phyloP scores from a whole-genome alignment of 2,113 vertebrate genomes.

The Ptyas mucosa region DNA sequence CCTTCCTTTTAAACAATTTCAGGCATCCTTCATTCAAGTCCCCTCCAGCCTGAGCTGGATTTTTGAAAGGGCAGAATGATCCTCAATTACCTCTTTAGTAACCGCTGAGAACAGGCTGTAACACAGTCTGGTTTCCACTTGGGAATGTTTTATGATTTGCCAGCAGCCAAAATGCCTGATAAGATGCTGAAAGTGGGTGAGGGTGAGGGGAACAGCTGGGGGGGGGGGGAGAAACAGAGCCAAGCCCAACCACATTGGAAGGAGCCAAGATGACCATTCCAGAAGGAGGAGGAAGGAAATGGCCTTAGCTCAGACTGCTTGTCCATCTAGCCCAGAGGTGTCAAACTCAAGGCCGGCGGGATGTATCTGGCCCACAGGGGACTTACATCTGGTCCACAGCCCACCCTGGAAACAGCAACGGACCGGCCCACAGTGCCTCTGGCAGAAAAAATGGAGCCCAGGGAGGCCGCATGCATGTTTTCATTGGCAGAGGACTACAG shows the following conservation, averaged over 20 bases:
- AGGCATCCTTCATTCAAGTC: not conserved
- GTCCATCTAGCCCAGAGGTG: not conserved
- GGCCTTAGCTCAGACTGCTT: not conserved
- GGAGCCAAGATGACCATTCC: not conserved
- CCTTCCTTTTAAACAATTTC: not conserved
- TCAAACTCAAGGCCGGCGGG: too few relatives aligned
- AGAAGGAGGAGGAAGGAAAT: not conserved
- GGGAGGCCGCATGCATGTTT: too few relatives aligned
- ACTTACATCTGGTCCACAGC: too few relatives aligned
- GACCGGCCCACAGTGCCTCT: too few relatives aligned
- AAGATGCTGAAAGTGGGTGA: not conserved
- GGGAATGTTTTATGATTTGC: not conserved
- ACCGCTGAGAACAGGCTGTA: not conserved
- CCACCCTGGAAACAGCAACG: too few relatives aligned
- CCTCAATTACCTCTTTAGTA: not conserved
- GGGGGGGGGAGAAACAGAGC: too few relatives aligned
- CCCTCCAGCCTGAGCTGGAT: not conserved
- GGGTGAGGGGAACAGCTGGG: not conserved
- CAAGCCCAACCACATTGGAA: too few relatives aligned
- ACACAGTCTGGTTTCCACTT: not conserved
- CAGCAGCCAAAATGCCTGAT: not conserved
- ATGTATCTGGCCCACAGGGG: too few relatives aligned
- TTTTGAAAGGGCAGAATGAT: not conserved
- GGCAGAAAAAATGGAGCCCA: too few relatives aligned
- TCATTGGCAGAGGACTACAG: too few relatives aligned